Base-by-base conservation (phyloP, 2,888 invertebrate species). In the Drosophila infuscata region DNA sequence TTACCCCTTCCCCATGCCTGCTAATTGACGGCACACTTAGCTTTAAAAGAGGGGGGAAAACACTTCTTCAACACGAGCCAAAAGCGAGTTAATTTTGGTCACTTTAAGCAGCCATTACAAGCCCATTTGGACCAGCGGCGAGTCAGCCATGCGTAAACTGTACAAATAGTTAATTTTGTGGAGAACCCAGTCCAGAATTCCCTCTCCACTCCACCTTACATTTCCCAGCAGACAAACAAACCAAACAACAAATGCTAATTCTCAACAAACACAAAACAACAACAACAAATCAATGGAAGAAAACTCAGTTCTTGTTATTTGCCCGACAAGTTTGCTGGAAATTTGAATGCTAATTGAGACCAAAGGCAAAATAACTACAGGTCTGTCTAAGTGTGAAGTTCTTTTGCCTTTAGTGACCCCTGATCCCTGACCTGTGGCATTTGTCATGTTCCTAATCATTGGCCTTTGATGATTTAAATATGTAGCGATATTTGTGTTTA, bases 91-190 rank as follows among this genome's bases (percentile, higher is more conserved):
- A 67, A 75, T 89, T 89, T 89, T 82, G 88, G 85, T 77, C 88
- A 88, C 85, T 89, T 85, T 88, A 76, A 74, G 85, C 68, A 66
- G 53, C 73, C 72, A 85, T 85, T 84, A 88, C 79, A 74, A 62
- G 71, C 60, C 48, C 56, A 67, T 73, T 81, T 43, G 58, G 58
- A 51, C 43, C 25, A 62, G 25, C 38, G 48, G 25, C 6, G 46
- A 49, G 51, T 65, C 82, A 84, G 76, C 89, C 73, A 72, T 76
- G 82, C 89, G 76, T 77, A 71, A 88, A 82, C 71, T 72, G 60
- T 68, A 81, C 83, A 83, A 72, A 70, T 68, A 76, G 60, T 69
- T 56, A 70, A 79, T 70, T 74, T 52, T 62, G 41, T 52, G 59
- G 32, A 25, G 25, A 46, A 8, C 35, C 56, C 52, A 20, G 29